Conservation (phyloP, 2,888 invertebrate species). For the Troides aeacus region DNA sequence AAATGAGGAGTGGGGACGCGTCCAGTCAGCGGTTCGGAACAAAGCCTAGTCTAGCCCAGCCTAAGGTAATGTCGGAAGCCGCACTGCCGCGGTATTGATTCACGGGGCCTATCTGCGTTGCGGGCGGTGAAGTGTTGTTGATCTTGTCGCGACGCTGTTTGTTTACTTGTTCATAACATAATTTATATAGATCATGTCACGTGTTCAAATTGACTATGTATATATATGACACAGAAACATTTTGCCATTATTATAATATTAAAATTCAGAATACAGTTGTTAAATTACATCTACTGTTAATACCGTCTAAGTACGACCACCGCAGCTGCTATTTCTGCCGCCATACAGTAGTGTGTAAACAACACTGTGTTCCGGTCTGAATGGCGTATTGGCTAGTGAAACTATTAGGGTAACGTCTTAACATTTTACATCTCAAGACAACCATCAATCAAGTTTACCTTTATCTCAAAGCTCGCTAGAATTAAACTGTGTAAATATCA, state of each 20-base stretch:
- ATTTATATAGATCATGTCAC: constrained; percentile 17
- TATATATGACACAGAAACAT: not conserved
- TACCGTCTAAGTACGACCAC: too few relatives aligned
- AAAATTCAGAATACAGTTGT: too few relatives aligned
- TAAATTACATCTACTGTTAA: too few relatives aligned
- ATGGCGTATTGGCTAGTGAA: too few relatives aligned
- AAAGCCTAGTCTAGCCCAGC: constrained; percentile 8
- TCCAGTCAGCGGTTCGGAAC: constrained; percentile 2
- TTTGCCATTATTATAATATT: not conserved
- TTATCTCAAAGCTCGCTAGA: too few relatives aligned
- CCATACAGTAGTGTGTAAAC: too few relatives aligned
- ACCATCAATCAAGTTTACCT: too few relatives aligned
- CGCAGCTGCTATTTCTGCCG: too few relatives aligned
- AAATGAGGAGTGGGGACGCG: not conserved
- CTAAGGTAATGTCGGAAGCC: constrained; percentile 33
- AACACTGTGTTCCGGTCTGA: too few relatives aligned
- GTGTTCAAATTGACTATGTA: not conserved
- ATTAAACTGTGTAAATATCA: too few relatives aligned
- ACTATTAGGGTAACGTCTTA: too few relatives aligned
- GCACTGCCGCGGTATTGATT: constrained; percentile 51
- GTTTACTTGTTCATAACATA: constrained; percentile 18
- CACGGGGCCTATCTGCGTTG: constrained; percentile 40
- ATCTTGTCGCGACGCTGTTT: constrained; percentile 28
- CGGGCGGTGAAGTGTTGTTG: constrained; percentile 32
- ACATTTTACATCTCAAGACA: too few relatives aligned